These are phyloP conservation scores for Stegana nigrithorax DNA, from an alignment of 2,888 invertebrate species.

Conservation along the genomic window DNA sequence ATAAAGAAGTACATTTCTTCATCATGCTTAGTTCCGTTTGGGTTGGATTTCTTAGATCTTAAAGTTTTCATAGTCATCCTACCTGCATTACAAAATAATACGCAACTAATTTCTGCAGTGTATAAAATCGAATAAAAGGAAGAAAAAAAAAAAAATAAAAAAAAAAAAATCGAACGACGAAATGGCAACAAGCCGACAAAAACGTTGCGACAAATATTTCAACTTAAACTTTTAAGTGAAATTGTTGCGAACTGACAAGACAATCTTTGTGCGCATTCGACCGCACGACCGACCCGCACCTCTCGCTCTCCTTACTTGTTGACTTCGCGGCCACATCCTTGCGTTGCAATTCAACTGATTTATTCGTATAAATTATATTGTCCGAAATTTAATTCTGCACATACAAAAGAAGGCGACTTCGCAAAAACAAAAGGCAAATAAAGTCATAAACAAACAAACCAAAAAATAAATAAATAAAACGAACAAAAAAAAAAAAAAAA, in stretches of 20 bases:
- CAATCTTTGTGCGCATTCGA: neutral
- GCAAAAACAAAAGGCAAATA: neutral
- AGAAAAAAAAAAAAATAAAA: neutral
- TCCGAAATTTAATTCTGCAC: constrained; percentile 25
- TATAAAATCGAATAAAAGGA: too few relatives aligned
- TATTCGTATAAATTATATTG: constrained; percentile 56
- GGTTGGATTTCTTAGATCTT: too few relatives aligned
- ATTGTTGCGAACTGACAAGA: neutral
- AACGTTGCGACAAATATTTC: too few relatives aligned
- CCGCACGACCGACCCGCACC: neutral
- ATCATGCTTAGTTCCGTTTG: too few relatives aligned
- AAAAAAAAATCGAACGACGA: too few relatives aligned
- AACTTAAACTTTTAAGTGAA: neutral
- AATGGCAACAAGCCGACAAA: neutral
- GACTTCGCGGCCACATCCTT: neutral
- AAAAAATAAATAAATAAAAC: neutral
- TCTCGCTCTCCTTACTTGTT: too few relatives aligned
- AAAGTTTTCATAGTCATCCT: too few relatives aligned
- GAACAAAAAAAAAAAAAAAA: neutral
- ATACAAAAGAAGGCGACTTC: too few relatives aligned
- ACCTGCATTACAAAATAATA: too few relatives aligned
- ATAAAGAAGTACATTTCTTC: too few relatives aligned
- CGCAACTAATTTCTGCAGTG: too few relatives aligned
- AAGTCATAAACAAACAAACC: constrained; percentile 22
- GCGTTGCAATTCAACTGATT: constrained; percentile 43